Base-by-base conservation (phyloP, 2,113 vertebrate species). In the Chroicocephalus ridibundus region DNA sequence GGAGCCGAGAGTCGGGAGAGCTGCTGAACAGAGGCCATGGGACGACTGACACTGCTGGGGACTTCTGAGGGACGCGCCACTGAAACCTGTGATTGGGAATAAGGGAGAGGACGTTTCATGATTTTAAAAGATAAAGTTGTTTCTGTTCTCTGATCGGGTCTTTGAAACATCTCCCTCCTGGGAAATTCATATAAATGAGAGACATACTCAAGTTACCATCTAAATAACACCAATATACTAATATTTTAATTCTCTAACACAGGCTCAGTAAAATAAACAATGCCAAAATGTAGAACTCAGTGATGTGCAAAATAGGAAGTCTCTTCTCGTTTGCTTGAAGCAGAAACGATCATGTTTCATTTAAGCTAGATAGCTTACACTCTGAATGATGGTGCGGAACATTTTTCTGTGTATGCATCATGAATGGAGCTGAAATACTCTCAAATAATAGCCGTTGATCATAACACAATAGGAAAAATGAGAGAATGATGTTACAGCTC, bases 1-100 rank as follows among this genome's bases (percentile, higher is more conserved):
- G 54, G 60, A 52, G 32, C 77, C 1, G 5, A 21, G 11, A 26
- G 20, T 6, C 0, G 32, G 42, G 16, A 32, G 61, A 18, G 55
- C 21, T 6, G 42, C 54, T 49, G 44, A n/a, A 3, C 29, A 27
- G 71, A 18, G 16, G 24, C 6, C 1, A 0, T 15, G 32, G 70
- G 11, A 21, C 0, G 2, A 21, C 32, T 42, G 68, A 6, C 6
- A 1, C 8, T 5, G 47, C 1, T 25, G 34, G 71, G 14, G 26
- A 18, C 24, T 51, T 26, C 61, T 51, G 82, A 80, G 78, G 29
- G 27, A 66, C 8, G 22, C 0, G 4, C 42, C 64, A 13, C 42
- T 21, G 66, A 51, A 49, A 46, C 32, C 55, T 34, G 16, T 4
- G 18, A 11, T 1, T 47, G 55, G 26, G 38, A 54, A 7, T 11